A percentile compares a stretch with the other conserved stretches of the same genome.
Evolutionary conservation across 1,140 invertebrate genomes (phyloP).

Genomic region (Drosophila busckii): DNA sequence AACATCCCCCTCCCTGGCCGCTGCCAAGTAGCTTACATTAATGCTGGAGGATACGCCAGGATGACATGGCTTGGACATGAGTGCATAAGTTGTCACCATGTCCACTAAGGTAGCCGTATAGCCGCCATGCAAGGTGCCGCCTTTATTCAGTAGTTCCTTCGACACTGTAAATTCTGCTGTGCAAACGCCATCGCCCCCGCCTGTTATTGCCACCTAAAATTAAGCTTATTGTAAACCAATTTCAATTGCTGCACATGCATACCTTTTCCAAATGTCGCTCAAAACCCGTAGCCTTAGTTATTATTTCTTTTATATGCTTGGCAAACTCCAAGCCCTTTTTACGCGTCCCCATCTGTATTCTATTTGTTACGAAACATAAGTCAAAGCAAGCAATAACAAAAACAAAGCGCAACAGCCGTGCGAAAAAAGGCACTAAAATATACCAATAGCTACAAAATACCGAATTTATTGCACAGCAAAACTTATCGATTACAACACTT

Average conservation of each 20-base stretch:
- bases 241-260: neutral
- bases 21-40: constrained; percentile 86
- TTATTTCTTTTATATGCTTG: constrained; percentile 66
- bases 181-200: constrained; percentile 84
- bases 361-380: constrained; percentile 22
- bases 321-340: constrained; percentile 67
- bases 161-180: constrained; percentile 88
- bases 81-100: constrained; percentile 88
- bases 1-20: constrained; percentile 87
- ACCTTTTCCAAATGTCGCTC: constrained; percentile 63
- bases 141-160: constrained; percentile 87
- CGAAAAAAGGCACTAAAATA: neutral
- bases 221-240: constrained; percentile 21
- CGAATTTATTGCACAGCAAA: no score
- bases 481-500: neutral
- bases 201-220: constrained; percentile 84
- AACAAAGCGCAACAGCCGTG: constrained; percentile 3
- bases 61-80: constrained; percentile 84
- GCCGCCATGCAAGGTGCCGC: constrained; percentile 90
- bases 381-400: constrained; percentile 9
- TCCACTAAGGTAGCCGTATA: constrained; percentile 91
- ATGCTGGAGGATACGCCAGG: constrained; percentile 88
- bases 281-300: constrained; percentile 58
- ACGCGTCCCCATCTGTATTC: constrained; percentile 47
- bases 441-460: constrained; percentile 10